phyloP scores from a whole-genome alignment of 2,888 invertebrate species.

The Philereme vetulata region DNA sequence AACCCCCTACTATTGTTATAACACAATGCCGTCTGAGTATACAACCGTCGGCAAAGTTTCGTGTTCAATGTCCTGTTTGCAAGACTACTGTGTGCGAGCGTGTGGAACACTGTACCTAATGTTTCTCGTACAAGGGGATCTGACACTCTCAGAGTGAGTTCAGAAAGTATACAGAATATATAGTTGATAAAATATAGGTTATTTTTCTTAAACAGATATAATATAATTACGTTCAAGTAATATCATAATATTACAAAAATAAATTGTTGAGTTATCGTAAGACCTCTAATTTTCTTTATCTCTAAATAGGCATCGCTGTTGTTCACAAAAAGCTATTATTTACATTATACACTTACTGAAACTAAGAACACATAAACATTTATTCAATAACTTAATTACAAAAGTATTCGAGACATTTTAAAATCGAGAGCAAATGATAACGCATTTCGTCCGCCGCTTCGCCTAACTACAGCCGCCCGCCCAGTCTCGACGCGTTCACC shows the following conservation, averaged over 20 bases:
- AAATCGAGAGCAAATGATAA: conserved; percentile 16
- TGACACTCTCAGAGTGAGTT: neutral
- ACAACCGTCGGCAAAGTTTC: conserved; percentile 51
- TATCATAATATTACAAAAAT: too few relatives aligned
- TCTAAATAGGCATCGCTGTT: too few relatives aligned
- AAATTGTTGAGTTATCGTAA: too few relatives aligned
- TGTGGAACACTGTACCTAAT: conserved; percentile 12
- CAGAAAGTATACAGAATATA: too few relatives aligned
- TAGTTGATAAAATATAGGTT: too few relatives aligned
- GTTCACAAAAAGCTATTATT: too few relatives aligned
- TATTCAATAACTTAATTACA: neutral
- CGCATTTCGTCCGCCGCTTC: conserved; percentile 4
- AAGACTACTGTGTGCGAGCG: conserved; percentile 34
- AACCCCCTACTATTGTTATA: conserved; percentile 53
- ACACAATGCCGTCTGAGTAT: conserved; percentile 60
- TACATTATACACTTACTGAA: neutral
- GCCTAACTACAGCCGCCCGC: conserved; percentile 47
- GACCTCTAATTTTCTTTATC: too few relatives aligned
- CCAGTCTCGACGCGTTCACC: conserved; percentile 57
- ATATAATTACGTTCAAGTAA: too few relatives aligned
- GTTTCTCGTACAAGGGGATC: conserved; percentile 7
- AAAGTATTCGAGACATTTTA: neutral
- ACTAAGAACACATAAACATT: neutral
- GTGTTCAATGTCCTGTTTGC: conserved; percentile 40
- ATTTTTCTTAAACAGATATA: too few relatives aligned